Evolutionary conservation across 2,797 vertebrate genomes (phyloP).

Genomic region (Pogoniulus pusillus): DNA sequence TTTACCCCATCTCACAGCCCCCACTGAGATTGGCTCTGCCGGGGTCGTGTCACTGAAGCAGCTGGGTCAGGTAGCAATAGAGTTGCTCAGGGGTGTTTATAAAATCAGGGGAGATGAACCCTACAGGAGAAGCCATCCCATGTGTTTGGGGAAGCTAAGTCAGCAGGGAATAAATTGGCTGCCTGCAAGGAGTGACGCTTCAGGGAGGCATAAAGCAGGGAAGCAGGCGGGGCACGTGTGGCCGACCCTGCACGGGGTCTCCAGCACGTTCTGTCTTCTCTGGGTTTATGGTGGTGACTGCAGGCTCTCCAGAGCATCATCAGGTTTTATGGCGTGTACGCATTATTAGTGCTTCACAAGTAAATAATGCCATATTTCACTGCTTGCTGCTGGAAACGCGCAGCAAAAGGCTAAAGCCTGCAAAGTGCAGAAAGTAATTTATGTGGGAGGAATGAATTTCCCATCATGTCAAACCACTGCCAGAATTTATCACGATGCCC

Average conservation of each 20-base stretch:
- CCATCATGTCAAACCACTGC: conserved; percentile 43
- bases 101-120: conserved; percentile 23
- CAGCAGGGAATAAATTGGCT: conserved; percentile 26
- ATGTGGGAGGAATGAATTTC: conserved; percentile 61
- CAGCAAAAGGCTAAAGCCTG: conserved; percentile 59
- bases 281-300: conserved; percentile 18
- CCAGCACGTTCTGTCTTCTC: neutral
- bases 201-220: conserved; percentile 10
- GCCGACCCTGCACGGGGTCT: neutral
- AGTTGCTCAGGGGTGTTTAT: neutral
- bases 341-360: conserved; percentile 61
- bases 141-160: neutral
- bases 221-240: neutral
- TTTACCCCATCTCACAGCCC: neutral
- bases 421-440: conserved; percentile 60
- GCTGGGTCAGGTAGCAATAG: neutral
- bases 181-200: neutral
- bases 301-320: conserved; percentile 20
- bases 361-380: conserved; percentile 71
- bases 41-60: neutral
- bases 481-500: conserved; percentile 54
- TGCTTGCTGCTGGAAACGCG: conserved; percentile 58
- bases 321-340: conserved; percentile 49
- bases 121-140: neutral
- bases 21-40: neutral